Evolutionary conservation across 2,113 vertebrate genomes (phyloP).

Genomic region (Electrona antarctica): DNA sequence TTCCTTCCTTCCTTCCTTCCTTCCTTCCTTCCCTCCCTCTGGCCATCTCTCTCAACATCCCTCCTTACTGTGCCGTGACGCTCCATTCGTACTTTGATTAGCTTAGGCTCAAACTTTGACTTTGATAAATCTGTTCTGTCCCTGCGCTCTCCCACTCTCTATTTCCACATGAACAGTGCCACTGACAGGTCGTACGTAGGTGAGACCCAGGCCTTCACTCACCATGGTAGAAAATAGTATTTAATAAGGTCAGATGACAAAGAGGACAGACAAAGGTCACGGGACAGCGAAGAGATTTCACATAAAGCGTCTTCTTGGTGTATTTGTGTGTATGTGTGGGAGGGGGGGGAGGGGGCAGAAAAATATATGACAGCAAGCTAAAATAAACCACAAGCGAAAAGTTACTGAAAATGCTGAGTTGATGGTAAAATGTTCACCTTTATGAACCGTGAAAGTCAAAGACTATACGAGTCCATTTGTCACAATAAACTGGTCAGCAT

Average conservation of each 20-base stretch:
- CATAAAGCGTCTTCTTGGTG: no score
- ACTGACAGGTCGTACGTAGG: conserved; percentile 75
- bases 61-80: conserved; percentile 7
- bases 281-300: background rate
- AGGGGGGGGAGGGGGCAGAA: background rate
- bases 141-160: background rate
- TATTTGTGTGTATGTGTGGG: no score
- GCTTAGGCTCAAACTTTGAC: conserved; percentile 60
- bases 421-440: conserved; percentile 43
- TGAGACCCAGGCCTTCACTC: conserved; percentile 71
- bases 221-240: conserved; percentile 73
- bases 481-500: background rate
- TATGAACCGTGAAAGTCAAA: conserved; percentile 1
- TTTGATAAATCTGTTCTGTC: conserved; percentile 32
- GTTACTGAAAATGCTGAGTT: conserved; percentile 50
- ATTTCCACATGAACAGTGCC: conserved; percentile 35
- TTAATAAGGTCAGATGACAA: conserved; percentile 73
- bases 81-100: conserved; percentile 30
- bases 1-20: conserved; percentile 57
- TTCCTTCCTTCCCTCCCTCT: conserved; percentile 24
- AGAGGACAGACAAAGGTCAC: conserved; percentile 63
- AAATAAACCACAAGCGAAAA: conserved; percentile 57
- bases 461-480: background rate
- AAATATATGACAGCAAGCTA: conserved; percentile 56
- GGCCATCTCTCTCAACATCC: conserved; percentile 22